These are phyloP conservation scores for Todus mexicanus DNA, from an alignment of 2,797 vertebrate species.

Conservation along the genomic window DNA sequence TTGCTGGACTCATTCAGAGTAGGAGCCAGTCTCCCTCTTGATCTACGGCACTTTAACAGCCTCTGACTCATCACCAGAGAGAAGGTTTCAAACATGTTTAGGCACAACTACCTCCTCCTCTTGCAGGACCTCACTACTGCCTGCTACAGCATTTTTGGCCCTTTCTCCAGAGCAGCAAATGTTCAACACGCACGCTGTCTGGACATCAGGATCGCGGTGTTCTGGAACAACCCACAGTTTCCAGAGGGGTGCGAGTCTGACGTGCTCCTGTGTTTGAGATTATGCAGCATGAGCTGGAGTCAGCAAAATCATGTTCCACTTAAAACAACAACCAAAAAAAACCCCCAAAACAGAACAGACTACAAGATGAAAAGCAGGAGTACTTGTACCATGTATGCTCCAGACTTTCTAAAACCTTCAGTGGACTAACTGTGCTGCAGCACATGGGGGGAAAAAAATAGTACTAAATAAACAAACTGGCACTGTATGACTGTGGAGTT, in stretches of 20 bases:
- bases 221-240: neutral
- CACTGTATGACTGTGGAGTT: neutral
- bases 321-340: neutral
- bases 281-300: neutral
- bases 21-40: neutral
- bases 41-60: neutral
- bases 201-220: neutral
- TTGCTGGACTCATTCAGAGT: neutral
- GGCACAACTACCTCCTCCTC: slow-evolving; percentile 1
- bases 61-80: slow-evolving; percentile 14
- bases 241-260: neutral
- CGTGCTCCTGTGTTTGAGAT: neutral
- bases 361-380: neutral
- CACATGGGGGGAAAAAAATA: neutral
- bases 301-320: neutral
- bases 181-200: neutral
- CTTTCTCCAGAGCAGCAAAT: neutral
- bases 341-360: neutral
- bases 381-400: neutral
- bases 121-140: neutral
- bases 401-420: neutral
- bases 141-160: neutral
- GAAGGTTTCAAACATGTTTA: neutral
- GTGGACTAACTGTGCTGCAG: neutral
- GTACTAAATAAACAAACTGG: neutral